Evolutionary conservation across 2,113 vertebrate species (phyloP).

Genomic region (Coryphaenoides rupestris): DNA sequence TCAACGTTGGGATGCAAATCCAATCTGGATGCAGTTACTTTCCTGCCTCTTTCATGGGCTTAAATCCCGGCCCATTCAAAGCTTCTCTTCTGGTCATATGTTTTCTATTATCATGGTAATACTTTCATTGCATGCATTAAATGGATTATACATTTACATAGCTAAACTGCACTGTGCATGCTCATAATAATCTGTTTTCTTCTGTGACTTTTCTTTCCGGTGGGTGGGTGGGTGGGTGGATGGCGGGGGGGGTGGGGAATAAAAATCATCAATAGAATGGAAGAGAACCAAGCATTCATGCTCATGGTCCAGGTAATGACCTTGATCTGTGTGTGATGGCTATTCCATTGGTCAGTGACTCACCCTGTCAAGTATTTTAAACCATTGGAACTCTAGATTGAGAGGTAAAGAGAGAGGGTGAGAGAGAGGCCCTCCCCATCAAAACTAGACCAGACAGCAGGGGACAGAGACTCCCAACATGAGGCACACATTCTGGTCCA

Average conservation of each 20-base stretch:
- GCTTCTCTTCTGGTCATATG: constrained; percentile 17
- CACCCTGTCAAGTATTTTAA: no score
- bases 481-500: no score
- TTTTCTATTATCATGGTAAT: constrained; percentile 25
- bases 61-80: constrained; percentile 37
- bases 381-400: no score
- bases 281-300: no score
- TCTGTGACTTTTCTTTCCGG: neutral
- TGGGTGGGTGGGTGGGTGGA: no score
- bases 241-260: no score
- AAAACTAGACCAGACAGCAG: no score
- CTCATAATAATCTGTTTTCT: neutral
- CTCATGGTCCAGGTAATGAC: no score
- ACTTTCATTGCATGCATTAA: neutral
- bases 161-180: neutral
- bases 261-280: no score
- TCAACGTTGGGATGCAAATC: constrained; percentile 34
- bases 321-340: no score
- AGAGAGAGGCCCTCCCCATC: neutral
- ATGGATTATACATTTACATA: constrained; percentile 5
- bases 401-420: neutral
- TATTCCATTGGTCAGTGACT: no score
- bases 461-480: neutral
- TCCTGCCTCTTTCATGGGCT: constrained; percentile 36
- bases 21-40: constrained; percentile 33